Base-by-base conservation (phyloP, 2,888 invertebrate species). In the Agonopterix alstromeriana region DNA sequence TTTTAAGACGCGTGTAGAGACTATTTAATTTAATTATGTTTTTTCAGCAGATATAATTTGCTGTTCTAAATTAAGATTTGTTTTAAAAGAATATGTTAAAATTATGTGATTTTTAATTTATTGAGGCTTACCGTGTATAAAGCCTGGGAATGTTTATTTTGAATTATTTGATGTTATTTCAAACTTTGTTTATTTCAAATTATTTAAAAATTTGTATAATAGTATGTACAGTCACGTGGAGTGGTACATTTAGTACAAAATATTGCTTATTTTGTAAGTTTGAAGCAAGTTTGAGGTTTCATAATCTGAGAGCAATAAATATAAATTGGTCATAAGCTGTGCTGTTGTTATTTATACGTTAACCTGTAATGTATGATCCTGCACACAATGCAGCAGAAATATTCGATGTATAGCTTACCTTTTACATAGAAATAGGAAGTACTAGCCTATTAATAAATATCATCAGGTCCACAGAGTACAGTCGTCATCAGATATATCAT, bases 181-280 rank as follows among this genome's bases (percentile, higher is more conserved):
- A 27, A 45, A 49, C 12, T 36, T 36, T 46, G 43, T 48, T 48
- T 48, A 45, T 47, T 45, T 43, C 7, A 43, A 46, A 17, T 40
- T 12, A 42, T 42, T 42, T 11, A 40, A 43, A 42, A 47, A 36
- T n/a, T 12, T 44, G 56, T 66, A 58, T 64, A 60, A 56, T 65
- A 56, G 70, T 67, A 56, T 69, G 65, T 71, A 71, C 66, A 74
- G 77, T 78, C 63, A 73, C 56, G 60, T 82, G 73, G 70, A 71
- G 77, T 80, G 77, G 82, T 85, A 83, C 79, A 62, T 76, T 42
- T 80, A 84, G 86, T 86, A 87, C 86, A 87, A 87, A 83, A 66
- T 77, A 74, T 77, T 77, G 79, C 76, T 73, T 79, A 67, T 61
- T 57, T 61, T 60, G 56, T 65, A 67, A 72, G 70, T 73, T 70